A percentile compares a stretch with the other conserved stretches of the same genome.
phyloP scores from a whole-genome alignment of 2,113 vertebrate genomes.

The Rhinolophus sinicus region DNA sequence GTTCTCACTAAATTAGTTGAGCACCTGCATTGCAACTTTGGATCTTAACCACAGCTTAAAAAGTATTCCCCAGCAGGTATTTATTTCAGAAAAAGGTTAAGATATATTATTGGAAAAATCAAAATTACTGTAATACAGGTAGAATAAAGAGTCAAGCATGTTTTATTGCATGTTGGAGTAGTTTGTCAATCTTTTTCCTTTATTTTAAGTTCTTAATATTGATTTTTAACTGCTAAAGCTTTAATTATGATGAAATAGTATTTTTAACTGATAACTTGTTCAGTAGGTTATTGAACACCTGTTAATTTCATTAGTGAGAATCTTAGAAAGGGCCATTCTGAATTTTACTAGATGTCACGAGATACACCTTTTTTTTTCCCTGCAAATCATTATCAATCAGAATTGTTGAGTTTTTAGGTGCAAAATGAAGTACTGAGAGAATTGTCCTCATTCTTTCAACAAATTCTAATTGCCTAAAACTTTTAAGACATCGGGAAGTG shows the following conservation, averaged over 20 bases:
- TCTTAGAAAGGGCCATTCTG: neutral
- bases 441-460: neutral
- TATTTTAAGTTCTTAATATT: neutral
- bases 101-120: neutral
- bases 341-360: neutral
- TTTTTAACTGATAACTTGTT: neutral
- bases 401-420: neutral
- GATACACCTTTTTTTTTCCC: neutral
- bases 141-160: neutral
- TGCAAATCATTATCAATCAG: neutral
- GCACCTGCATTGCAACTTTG: neutral
- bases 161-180: neutral
- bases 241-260: conserved; percentile 2
- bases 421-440: neutral
- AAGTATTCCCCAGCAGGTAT: neutral
- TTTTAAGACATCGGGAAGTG: neutral
- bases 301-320: conserved; percentile 27
- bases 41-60: neutral
- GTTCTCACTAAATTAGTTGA: neutral
- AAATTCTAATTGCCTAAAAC: neutral
- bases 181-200: neutral
- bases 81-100: neutral
- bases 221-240: neutral
- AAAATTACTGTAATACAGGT: neutral
- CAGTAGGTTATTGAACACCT: neutral